Base-by-base conservation (phyloP, 2,888 invertebrate genomes). In the Drosophila helvetica region DNA sequence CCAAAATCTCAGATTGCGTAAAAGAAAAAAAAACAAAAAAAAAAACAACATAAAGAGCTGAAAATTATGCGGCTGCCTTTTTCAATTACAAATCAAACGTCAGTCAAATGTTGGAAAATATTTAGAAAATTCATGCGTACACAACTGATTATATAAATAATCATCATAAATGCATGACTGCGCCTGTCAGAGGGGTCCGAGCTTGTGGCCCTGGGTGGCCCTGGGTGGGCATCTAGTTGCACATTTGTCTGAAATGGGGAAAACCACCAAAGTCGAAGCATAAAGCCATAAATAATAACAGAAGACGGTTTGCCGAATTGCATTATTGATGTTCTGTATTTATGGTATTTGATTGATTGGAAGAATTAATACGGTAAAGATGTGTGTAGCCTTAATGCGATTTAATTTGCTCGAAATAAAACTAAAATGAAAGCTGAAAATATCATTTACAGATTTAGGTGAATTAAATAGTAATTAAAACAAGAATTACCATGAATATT, bases 31-130 rank as follows among this genome's bases (percentile, higher is more conserved):
- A n/a, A n/a, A n/a, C n/a, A 19, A 42, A 47, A 52, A 18, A 51
- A 48, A 52, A 42, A 48, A 52, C 30, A 33, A 33, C 65, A 73
- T 73, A 68, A 73, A 84, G 79, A 84, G 82, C 70, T 60, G 56
- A 65, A 74, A 78, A 70, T 72, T 68, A 68, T 80, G 78, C 68
- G 53, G 64, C 18, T 71, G 68, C 62, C 53, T 38, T 51, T 86
- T 81, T 77, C 84, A 86, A 86, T 83, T 80, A 83, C 78, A 81
- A 83, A 86, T 83, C 86, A 78, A 83, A 81, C 80, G 86, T 86
- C 81, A 73, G 78, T 83, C 81, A 75, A 57, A 64, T 19, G 59
- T 64, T 72, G 72, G 78, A 78, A 75, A 84, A 74, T 68, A 73
- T 69, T 75, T 61, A 25, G 52, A 79, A 64, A 77, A 64, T 54